Evolutionary conservation across 2,888 invertebrate species (phyloP).

Genomic region (Cacoxenus indagator): DNA sequence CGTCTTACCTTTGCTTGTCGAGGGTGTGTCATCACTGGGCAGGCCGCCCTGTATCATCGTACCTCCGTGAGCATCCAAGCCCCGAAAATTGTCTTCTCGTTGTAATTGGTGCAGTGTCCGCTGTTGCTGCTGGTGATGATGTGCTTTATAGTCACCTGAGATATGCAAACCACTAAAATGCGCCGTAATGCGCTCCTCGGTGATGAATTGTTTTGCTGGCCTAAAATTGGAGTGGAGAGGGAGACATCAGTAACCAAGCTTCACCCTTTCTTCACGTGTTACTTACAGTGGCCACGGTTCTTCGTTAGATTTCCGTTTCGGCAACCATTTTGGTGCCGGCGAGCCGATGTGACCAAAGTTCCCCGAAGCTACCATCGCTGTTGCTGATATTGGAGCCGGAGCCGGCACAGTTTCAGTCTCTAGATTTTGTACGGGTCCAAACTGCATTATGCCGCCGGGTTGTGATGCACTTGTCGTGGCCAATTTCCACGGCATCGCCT

Average conservation of each 20-base stretch:
- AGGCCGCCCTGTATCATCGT: constrained; percentile 47
- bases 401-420: constrained; percentile 37
- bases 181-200: constrained; percentile 88
- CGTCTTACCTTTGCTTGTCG: constrained; percentile 58
- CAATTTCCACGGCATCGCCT: constrained; percentile 73
- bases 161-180: constrained; percentile 84
- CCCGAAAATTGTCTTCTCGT: not conserved
- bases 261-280: not conserved
- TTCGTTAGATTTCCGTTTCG: constrained; percentile 64
- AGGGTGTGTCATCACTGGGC: constrained; percentile 55
- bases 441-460: constrained; percentile 66
- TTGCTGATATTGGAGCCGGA: not conserved
- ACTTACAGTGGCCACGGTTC: constrained; percentile 73
- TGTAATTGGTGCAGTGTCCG: constrained; percentile 41
- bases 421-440: constrained; percentile 37
- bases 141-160: constrained; percentile 70
- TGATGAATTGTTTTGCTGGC: constrained; percentile 81
- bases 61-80: too few species aligned
- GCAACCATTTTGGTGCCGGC: constrained; percentile 48
- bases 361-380: constrained; percentile 11
- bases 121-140: constrained; percentile 32
- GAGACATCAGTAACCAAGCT: not conserved
- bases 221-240: constrained; percentile 56
- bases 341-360: constrained; percentile 26
- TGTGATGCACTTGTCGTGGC: constrained; percentile 68